Base-by-base conservation (phyloP, 2,888 invertebrate genomes). In the Brenthis hecate region DNA sequence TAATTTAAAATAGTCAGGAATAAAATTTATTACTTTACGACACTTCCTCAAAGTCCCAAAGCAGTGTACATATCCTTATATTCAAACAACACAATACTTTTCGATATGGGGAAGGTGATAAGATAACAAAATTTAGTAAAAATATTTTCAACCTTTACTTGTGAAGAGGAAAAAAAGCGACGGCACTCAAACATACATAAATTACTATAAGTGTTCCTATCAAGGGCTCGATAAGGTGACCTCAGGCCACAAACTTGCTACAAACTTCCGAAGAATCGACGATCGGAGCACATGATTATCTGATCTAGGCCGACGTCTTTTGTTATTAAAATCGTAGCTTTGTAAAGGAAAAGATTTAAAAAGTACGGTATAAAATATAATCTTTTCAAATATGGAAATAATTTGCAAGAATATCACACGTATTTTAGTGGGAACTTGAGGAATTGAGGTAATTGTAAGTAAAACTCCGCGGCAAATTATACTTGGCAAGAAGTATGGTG, bases 121-220 rank as follows among this genome's bases (percentile, higher is more conserved):
- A 75, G 74, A 75, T 72, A 74, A 72, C 65, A 70, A 54, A 56
- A 71, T 74, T 72, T 72, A 63, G 64, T 71, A 66, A 73, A 71
- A 76, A 71, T 63, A 47, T 61, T 72, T 69, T 65, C 68, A 70
- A 36, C 56, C 64, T 68, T 55, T 36, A 62, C 53, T 69, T 69
- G 66, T 62, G 63, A 72, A 73, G 69, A 70, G 62, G 58, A 62
- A 69, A 61, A 61, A 70, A 55, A 64, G 53, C 66, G 73, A 72
- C 72, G 68, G 79, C 79, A 78, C 79, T 81, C 79, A 75, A 72
- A 75, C 69, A 75, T 78, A 85, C 87, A 89, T 90, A 91, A 89
- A 91, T 89, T 86, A 88, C 85, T 82, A 82, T 82, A 85, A 90
- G 85, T 88, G 87, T 86, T 85, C 79, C 85, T 84, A 82, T 83